Conservation (phyloP, 2,888 invertebrate genomes). For the Lomographa bimaculata region DNA sequence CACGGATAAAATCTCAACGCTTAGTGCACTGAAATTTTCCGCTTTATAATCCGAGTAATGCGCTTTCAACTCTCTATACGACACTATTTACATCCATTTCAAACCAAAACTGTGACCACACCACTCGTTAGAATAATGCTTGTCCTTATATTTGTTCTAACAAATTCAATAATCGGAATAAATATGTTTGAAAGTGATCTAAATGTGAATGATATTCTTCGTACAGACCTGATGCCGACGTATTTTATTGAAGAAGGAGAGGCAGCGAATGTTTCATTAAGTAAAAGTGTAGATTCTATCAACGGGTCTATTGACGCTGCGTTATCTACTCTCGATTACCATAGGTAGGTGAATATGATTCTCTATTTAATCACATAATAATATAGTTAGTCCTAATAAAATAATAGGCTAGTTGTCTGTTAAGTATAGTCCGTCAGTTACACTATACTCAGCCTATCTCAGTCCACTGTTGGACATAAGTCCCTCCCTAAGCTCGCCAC, state of each 20-base stretch:
- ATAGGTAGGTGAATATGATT: constrained; percentile 84
- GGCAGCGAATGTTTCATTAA: constrained; percentile 36
- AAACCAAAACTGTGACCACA: constrained; percentile 10
- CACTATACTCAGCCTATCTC: too few species aligned
- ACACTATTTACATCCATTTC: constrained; percentile 35
- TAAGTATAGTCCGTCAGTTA: too few species aligned
- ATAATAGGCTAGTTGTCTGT: too few species aligned
- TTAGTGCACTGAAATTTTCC: constrained; percentile 59
- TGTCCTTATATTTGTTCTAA: constrained; percentile 12
- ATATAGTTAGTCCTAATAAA: too few species aligned
- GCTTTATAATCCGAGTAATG: constrained; percentile 71
- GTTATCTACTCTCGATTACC: constrained; percentile 86
- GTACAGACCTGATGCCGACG: constrained; percentile 88
- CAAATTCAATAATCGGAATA: constrained; percentile 22
- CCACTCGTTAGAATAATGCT: constrained; percentile 29
- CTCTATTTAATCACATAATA: constrained; percentile 1
- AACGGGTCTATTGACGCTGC: constrained; percentile 86
- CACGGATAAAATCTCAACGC: constrained; percentile 49
- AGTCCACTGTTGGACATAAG: too few species aligned
- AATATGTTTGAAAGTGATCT: constrained; percentile 62
- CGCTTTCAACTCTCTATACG: constrained; percentile 36
- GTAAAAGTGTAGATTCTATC: constrained; percentile 42
- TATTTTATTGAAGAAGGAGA: constrained; percentile 80
- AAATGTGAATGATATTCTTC: constrained; percentile 87
- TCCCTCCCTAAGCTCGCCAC: too few species aligned